A percentile compares a stretch with the other conserved stretches of the same genome.
phyloP scores from a whole-genome alignment of 2,113 vertebrate genomes.

The Oreocharis arfaki region DNA sequence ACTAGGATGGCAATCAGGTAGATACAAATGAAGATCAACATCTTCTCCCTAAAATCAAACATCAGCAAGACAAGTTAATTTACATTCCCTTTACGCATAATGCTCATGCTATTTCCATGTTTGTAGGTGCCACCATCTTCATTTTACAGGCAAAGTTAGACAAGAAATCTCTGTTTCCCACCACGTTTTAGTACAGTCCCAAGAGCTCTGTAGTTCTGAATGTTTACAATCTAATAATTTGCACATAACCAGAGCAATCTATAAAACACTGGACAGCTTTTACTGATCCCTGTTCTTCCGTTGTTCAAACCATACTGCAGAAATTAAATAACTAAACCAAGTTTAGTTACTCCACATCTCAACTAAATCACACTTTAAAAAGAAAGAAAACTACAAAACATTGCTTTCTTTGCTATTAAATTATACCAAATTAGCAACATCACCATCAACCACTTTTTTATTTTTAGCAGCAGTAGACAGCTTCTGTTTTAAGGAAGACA shows the following conservation, averaged over 20 bases:
- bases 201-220: background rate
- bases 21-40: conserved; percentile 91
- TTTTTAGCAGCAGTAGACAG: background rate
- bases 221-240: background rate
- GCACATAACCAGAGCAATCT: background rate
- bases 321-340: background rate
- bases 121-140: rapidly evolving
- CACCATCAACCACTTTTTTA: background rate
- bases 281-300: background rate
- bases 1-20: conserved; percentile 96
- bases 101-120: background rate
- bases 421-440: background rate
- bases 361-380: background rate
- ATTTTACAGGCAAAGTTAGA: background rate
- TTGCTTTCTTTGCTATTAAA: background rate
- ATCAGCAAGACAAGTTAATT: background rate
- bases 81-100: background rate
- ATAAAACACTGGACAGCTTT: background rate
- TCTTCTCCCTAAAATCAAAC: conserved; percentile 86
- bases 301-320: background rate
- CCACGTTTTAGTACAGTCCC: background rate
- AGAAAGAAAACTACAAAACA: background rate
- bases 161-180: background rate
- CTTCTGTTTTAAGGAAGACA: background rate
- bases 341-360: background rate